Evolutionary conservation across 1,140 invertebrate species (phyloP), one percentile per base, ranked within the genome.

Genomic region (Drosophila kanapiae): DNA sequence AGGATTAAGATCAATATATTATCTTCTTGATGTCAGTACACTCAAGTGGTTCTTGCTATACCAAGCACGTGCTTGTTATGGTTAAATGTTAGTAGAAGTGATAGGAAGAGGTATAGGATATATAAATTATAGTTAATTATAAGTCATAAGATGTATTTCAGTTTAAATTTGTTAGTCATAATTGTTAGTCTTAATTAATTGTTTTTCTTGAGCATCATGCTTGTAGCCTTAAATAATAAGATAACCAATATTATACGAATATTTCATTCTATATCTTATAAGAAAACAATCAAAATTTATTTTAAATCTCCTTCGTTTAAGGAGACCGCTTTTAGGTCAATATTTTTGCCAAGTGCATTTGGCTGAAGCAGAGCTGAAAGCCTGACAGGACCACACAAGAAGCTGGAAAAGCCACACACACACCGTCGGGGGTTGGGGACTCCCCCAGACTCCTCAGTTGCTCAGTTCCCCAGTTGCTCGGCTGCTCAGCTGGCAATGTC

Each of bases 331-430:
- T 37, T 18, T 33, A 5, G 8, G 1, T 3, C 6, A 3, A 29
- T 18, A 23, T 68, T 70, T 53, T 70, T 14, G 31, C 23, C 9
- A n/a, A 63, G 56, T 80, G 65, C 69, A 75, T 61, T 68, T 63
- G 9, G 29, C 53, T 23, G 71, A 59, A 80, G 14, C 77, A 75
- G 43, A 71, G 43, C 58, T 63, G 64, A 78, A 63, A 67, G 80
- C 80, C 82, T 80, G 83, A 88, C 85, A 88, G 85, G 85, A 88
- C 85, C 85, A 85, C 85, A 90, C 86, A 88, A 78, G 85, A 82
- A 63, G 81, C 65, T 84, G 80, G 64, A 78, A 87, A 87, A 87
- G 69, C 84, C 84, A 87, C 84, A 87, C 83, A 23, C 23, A 79
- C 67, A 78, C 49, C 42, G 37, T 16, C 35, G 40, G 54, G 43